Evolutionary conservation across 2,888 invertebrate species (phyloP), one percentile per base, ranked within the genome.

Genomic region (Drosophila monieri): DNA sequence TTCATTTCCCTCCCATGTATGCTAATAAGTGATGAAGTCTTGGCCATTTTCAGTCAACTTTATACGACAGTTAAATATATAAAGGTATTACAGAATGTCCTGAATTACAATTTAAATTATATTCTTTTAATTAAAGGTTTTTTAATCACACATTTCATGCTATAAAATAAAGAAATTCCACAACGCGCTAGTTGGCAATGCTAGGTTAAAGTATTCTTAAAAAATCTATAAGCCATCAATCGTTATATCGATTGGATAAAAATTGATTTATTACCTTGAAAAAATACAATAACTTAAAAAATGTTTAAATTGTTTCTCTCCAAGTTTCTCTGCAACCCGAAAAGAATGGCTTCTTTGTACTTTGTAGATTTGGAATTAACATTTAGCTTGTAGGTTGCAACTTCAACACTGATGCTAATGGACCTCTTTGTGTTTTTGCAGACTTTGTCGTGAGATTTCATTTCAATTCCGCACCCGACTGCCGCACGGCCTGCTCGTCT

Each of bases 401-500:
- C 14, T 14, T 14, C 62, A 51, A 18, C 46, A 46, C 41, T 48
- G 14, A 48, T 32, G 14, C n/a, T 66, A 39, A 53, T 66, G 32
- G 41, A 66, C 47, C 32, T 46, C 10, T 41, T 30, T 39, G 1
- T 12, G 30, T 68, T 54, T 68, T 52, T 58, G 23, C 93, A 96
- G 97, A 91, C 92, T 97, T 80, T 97, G 97, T 89, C 94, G 97
- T 83, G 96, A 97, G 92, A 97, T 97, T 91, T 96, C 96, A 27
- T 96, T 97, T 90, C 95, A 96, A 91, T 97, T 97, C 90, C 95
- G 97, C 18, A 97, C 97, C 23, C 94, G 96, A 85, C 92, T 97
- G 46, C 97, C 97, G 0, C 97, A 97, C 89, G 97, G 97, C 2
- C 93, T 97, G 6, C 92, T 97, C 53, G 96, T 97, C 10, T 97